Conservation (phyloP, 2,888 invertebrate genomes). For the Poecilus cupreus region DNA sequence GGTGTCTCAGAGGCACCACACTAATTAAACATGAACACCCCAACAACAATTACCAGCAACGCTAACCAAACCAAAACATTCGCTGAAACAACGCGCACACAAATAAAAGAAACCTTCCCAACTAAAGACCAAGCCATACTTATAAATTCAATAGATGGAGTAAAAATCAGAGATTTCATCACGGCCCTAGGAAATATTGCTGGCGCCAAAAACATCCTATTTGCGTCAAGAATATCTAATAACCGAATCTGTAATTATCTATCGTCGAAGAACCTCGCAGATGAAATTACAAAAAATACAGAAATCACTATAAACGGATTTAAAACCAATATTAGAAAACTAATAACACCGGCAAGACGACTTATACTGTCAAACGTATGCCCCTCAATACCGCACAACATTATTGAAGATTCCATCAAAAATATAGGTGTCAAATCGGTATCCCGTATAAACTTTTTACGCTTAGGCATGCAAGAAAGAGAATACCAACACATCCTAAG, state of each 20-base stretch:
- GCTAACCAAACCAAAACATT: neutral
- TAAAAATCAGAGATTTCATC: too few species aligned
- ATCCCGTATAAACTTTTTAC: constrained; percentile 62
- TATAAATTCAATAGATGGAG: too few species aligned
- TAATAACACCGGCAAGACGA: constrained; percentile 62
- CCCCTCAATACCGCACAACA: constrained; percentile 62
- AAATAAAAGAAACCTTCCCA: too few species aligned
- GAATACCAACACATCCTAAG: constrained; percentile 64
- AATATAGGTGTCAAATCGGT: constrained; percentile 59
- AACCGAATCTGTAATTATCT: neutral
- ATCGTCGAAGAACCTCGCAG: neutral
- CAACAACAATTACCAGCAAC: neutral
- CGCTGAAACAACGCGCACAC: too few species aligned
- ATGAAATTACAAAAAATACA: neutral
- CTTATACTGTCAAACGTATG: constrained; percentile 65
- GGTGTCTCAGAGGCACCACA: neutral
- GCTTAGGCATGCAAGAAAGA: constrained; percentile 62
- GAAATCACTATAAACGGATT: neutral
- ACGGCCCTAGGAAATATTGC: too few species aligned
- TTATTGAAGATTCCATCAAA: constrained; percentile 60
- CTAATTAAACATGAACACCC: neutral
- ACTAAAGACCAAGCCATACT: too few species aligned
- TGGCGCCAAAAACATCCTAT: too few species aligned
- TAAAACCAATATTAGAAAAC: constrained; percentile 56
- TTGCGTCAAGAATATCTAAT: too few species aligned